Evolutionary conservation across 2,888 invertebrate species (phyloP).

Genomic region (Halictus ligatus): DNA sequence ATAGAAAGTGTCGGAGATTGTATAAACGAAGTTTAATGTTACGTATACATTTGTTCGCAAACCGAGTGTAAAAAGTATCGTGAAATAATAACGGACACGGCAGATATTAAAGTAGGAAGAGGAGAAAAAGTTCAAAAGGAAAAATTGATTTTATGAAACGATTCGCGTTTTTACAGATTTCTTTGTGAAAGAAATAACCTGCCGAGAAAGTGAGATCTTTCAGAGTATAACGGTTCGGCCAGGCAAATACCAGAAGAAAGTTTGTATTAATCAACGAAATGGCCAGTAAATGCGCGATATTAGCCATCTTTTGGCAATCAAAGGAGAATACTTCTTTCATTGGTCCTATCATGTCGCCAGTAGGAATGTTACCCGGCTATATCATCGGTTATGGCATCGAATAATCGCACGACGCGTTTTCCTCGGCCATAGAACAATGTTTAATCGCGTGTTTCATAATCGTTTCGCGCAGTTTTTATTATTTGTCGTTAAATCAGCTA

Average conservation of each 20-base stretch:
- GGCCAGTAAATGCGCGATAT: background rate
- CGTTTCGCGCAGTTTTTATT: conserved; percentile 13
- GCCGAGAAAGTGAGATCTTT: background rate
- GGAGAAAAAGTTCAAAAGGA: background rate
- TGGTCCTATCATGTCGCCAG: background rate
- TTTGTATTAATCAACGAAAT: background rate
- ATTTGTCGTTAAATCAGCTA: background rate
- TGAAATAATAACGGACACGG: background rate
- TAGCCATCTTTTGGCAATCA: background rate
- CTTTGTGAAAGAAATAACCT: background rate
- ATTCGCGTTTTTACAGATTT: background rate
- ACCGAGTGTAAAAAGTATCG: background rate
- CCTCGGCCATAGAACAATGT: background rate
- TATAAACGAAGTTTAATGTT: background rate
- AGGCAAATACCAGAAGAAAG: background rate
- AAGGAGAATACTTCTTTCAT: background rate
- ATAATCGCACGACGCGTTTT: background rate
- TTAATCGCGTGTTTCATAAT: conserved; percentile 26
- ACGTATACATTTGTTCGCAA: background rate
- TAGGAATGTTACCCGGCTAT: background rate
- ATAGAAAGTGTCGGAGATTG: background rate
- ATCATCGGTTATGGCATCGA: background rate
- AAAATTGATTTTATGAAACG: background rate
- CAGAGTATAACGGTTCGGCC: background rate
- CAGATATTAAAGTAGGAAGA: background rate